phyloP scores from a whole-genome alignment of 2,113 vertebrate genomes.

The Elaphurus davidianus region DNA sequence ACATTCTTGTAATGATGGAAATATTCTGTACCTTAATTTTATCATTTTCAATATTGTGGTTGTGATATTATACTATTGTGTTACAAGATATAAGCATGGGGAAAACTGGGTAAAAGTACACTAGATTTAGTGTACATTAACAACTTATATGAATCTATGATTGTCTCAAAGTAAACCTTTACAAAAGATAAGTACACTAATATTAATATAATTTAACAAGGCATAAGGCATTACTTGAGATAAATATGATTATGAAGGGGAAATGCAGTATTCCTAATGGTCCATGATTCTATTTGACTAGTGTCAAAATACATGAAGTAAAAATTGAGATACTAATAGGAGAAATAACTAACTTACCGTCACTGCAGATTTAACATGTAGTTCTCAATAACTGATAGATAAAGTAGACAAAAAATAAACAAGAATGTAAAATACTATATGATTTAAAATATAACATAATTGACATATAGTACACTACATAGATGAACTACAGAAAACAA shows the following conservation, averaged over 20 bases:
- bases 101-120: too few species aligned
- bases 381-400: neutral
- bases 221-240: neutral
- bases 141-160: too few species aligned
- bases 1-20: too few species aligned
- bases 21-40: too few species aligned
- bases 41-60: too few species aligned
- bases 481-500: neutral
- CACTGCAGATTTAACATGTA: neutral
- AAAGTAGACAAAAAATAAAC: neutral
- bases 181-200: neutral
- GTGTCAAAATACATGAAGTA: neutral
- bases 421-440: neutral
- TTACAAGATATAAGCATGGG: too few species aligned
- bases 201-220: neutral
- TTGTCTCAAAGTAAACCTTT: too few species aligned
- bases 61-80: too few species aligned
- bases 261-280: neutral
- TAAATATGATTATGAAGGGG: neutral
- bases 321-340: neutral
- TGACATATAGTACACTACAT: neutral
- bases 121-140: too few species aligned
- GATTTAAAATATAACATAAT: neutral
- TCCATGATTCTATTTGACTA: neutral
- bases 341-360: neutral